Evolutionary conservation across 2,797 vertebrate species (phyloP).

Genomic region (Gallinago stenura): DNA sequence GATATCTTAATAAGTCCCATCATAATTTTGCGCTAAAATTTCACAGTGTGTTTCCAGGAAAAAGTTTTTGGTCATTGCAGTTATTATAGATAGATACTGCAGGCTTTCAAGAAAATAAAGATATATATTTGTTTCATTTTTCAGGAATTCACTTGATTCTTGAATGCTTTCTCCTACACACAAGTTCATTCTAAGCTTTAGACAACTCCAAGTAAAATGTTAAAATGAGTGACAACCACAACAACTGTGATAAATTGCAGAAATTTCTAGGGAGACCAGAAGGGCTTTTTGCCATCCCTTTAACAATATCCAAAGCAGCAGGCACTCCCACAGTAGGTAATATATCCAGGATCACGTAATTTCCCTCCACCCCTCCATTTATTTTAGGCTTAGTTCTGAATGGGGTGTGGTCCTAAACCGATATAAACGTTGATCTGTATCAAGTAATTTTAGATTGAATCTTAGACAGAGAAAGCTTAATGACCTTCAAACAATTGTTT

Average conservation of each 20-base stretch:
- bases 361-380: neutral
- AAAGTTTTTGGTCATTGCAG: neutral
- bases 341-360: neutral
- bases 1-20: neutral
- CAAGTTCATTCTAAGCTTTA: neutral
- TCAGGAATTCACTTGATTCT: neutral
- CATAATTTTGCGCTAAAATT: neutral
- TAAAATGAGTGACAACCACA: neutral
- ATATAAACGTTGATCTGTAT: neutral
- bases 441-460: neutral
- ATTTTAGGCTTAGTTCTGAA: neutral
- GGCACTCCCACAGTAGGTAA: neutral
- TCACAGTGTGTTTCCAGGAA: neutral
- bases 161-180: neutral
- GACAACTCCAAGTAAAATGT: neutral
- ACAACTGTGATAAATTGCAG: neutral
- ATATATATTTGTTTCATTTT: neutral
- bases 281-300: neutral
- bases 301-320: neutral
- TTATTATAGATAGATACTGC: neutral
- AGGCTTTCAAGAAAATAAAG: neutral
- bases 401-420: neutral
- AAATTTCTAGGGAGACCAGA: neutral
- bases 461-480: neutral
- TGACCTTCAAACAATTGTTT: neutral